phyloP scores from a whole-genome alignment of 2,113 vertebrate species.

The Morone chrysops region DNA sequence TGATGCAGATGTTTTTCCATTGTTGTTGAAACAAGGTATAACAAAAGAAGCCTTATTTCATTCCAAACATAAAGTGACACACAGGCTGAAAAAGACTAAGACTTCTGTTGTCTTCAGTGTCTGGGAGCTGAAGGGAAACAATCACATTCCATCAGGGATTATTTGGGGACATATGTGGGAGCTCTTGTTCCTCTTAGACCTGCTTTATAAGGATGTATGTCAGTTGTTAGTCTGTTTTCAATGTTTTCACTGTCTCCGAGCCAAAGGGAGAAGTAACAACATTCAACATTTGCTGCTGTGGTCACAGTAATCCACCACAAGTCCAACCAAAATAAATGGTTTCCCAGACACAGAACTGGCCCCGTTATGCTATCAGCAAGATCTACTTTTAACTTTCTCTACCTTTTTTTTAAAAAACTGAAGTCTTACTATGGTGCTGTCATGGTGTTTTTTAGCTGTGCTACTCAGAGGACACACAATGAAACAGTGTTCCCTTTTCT shows the following conservation, averaged over 20 bases:
- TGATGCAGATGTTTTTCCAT: conserved; percentile 1
- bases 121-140: neutral
- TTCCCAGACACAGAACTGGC: neutral
- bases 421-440: neutral
- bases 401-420: neutral
- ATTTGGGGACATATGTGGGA: neutral
- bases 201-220: conserved; percentile 6
- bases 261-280: conserved; percentile 14
- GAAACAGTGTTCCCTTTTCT: neutral
- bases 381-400: neutral
- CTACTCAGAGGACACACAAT: neutral
- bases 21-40: neutral
- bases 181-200: conserved; percentile 8
- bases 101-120: neutral
- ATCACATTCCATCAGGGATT: conserved; percentile 3
- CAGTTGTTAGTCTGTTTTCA: conserved; percentile 26
- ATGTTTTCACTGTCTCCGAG: conserved; percentile 32
- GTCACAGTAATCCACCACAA: conserved; percentile 13
- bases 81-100: neutral
- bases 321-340: conserved; percentile 23
- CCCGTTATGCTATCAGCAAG: neutral
- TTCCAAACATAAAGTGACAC: neutral
- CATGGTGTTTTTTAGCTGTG: neutral
- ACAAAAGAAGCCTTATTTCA: too few relatives aligned
- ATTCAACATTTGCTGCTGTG: conserved; percentile 1